Evolutionary conservation across 2,888 invertebrate genomes (phyloP), one percentile per base, ranked within the genome.

Genomic region (Masnerella sp.): DNA sequence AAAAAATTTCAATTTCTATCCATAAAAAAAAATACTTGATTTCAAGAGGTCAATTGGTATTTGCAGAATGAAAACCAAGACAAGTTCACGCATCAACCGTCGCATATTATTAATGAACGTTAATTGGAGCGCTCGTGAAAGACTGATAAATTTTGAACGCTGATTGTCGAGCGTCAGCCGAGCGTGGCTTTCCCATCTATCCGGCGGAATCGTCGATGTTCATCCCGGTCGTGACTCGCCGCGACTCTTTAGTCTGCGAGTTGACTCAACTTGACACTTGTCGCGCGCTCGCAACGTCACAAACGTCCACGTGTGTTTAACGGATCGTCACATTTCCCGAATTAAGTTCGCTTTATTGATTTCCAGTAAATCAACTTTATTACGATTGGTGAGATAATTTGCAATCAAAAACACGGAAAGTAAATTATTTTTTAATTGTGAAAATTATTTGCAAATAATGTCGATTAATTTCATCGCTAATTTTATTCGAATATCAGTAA

Each of bases 201-300:
- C 14, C 30, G 43, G 49, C 15, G 14, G 61, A 69, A 69, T 34
- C 30, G 70, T 34, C 20, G 62, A 56, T 49, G 56, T 56, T 70
- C 56, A 47, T 70, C 62, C 45, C 49, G 32, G 14, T 49, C 38
- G 42, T 20, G 42, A 42, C 34, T 62, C 40, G 34, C 43, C 58
- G 45, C 64, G 32, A 64, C 51, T 68, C 64, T 52, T 69, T 68
- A 74, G 68, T 74, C 49, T 32, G n/a, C n/a, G 14, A 68, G 40
- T 58, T 30, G 43, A 49, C 68, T 73, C 62, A 67, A 67, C 52
- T 72, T 61, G 56, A 67, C 62, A 62, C 62, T 68, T 68, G 58
- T 68, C 73, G 68, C 49, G 49, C 58, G 59, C 11, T 54, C 36
- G 5, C 47, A 38, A 36, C 51, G 64, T 28, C 32, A 43, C 34